Percentiles rank a stretch among this genome's conserved stretches.
Conservation (phyloP, 2,113 vertebrate species). For the Trogon surrucura region DNA sequence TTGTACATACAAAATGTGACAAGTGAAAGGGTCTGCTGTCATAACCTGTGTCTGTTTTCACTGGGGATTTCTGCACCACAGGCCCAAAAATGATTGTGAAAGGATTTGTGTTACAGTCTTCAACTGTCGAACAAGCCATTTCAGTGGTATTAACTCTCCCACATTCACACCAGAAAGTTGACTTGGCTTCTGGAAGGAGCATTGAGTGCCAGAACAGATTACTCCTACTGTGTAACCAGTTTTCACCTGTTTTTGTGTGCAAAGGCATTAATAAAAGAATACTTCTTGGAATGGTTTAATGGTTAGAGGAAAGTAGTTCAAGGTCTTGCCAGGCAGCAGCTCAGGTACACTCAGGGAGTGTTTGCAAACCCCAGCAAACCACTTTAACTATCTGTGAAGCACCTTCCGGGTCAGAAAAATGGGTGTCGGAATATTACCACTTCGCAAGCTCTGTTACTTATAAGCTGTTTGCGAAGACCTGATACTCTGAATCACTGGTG, state of each 20-base stretch:
- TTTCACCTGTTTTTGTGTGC: conserved; percentile 34
- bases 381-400: neutral
- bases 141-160: neutral
- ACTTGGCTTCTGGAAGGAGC: conserved; percentile 20
- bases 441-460: neutral
- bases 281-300: neutral
- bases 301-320: neutral
- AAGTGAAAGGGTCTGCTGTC: neutral
- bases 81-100: neutral
- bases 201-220: conserved; percentile 19
- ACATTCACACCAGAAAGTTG: conserved; percentile 13
- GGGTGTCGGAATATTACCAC: neutral
- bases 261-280: conserved; percentile 13
- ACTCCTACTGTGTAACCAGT: conserved; percentile 27
- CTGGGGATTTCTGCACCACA: neutral
- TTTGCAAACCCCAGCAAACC: conserved; percentile 12
- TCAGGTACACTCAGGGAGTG: neutral
- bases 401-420: neutral
- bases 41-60: neutral
- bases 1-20: neutral
- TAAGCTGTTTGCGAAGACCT: neutral
- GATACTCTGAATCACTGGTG: neutral
- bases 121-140: neutral
- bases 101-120: neutral
- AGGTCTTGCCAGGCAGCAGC: neutral